phyloP scores from a whole-genome alignment of 23 tunicate genomes.

The Styela plicata region DNA sequence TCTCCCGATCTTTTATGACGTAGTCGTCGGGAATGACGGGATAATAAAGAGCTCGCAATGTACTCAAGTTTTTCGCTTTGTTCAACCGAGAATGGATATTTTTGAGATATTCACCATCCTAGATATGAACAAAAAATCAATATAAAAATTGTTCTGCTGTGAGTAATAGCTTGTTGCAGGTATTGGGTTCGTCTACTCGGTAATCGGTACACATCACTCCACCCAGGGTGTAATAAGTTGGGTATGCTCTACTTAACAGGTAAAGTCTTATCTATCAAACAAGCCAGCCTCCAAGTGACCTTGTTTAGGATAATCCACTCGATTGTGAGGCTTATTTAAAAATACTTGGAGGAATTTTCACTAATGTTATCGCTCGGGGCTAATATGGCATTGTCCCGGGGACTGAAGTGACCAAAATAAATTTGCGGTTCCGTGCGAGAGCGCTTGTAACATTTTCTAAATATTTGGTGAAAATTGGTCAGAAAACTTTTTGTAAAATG shows the following conservation, averaged over 20 bases:
- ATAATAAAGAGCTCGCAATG: constrained; percentile 60
- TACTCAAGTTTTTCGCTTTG: constrained; percentile 26
- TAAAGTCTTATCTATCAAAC: neutral
- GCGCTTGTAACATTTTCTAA: neutral
- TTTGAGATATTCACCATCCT: constrained; percentile 41
- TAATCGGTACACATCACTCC: too few species aligned
- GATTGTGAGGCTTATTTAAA: too few species aligned
- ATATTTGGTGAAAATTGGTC: neutral
- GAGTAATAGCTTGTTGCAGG: neutral
- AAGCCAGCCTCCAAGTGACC: too few species aligned
- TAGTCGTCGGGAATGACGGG: constrained; percentile 42
- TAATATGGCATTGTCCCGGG: too few species aligned
- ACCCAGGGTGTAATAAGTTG: too few species aligned
- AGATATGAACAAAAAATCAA: neutral
- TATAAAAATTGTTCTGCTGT: neutral
- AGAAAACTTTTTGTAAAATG: neutral
- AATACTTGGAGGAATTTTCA: too few species aligned
- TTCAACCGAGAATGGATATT: constrained; percentile 42
- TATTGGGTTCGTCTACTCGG: neutral
- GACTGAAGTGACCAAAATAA: too few species aligned
- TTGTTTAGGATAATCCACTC: too few species aligned
- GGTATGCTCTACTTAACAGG: too few species aligned
- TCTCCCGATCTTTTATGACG: constrained; percentile 9
- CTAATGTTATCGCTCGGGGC: too few species aligned
- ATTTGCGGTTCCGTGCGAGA: too few species aligned